Evolutionary conservation across 2,113 vertebrate species (phyloP), one percentile per base, ranked within the genome.

Genomic region (Crypturellus undulatus): DNA sequence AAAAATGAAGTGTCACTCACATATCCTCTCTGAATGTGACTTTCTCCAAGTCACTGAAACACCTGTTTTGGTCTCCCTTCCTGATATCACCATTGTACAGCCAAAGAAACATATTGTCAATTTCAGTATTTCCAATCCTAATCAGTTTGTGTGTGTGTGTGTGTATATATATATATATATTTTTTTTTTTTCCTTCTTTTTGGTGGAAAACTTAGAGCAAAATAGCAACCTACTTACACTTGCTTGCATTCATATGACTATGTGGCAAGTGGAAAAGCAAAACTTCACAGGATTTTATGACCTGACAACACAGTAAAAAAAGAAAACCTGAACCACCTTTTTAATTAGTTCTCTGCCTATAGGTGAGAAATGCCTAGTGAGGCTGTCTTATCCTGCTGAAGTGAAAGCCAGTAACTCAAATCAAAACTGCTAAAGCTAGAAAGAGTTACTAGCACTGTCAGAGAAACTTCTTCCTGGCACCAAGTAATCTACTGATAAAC

Each of bases 251-350:
- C 71, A 62, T 87, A 15, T 51, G 54, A 70, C 42, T 85, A 21
- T 68, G 43, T 52, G 58, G 51, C 86, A 89, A 89, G 10, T 90
- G 81, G 92, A 95, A 96, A 97, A 92, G 67, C 58, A 97, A 91
- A 82, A 68, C 42, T 83, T 92, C 68, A 81, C 40, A 87, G 83
- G 51, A 92, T 84, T 95, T 89, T 86, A 84, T 52, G 40, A 79
- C 24, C 21, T 82, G n/a, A 94, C 45, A 59, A 26, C 67, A 92
- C 6, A 18, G 70, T 68, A 70, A 91, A 77, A 42, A 42, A 42
- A 42, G 86, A 83, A 96, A 92, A 69, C 34, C 71, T 64, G 84
- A 97, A 64, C 91, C 89, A 94, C 40, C 45, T 84, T 92, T 94
- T 90, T 96, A 93, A 93, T 21, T 72, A 92, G 69, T 86, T 45